Evolutionary conservation across 1,140 invertebrate species (phyloP), one percentile per base, ranked within the genome.

Genomic region (Halesus radiatus): DNA sequence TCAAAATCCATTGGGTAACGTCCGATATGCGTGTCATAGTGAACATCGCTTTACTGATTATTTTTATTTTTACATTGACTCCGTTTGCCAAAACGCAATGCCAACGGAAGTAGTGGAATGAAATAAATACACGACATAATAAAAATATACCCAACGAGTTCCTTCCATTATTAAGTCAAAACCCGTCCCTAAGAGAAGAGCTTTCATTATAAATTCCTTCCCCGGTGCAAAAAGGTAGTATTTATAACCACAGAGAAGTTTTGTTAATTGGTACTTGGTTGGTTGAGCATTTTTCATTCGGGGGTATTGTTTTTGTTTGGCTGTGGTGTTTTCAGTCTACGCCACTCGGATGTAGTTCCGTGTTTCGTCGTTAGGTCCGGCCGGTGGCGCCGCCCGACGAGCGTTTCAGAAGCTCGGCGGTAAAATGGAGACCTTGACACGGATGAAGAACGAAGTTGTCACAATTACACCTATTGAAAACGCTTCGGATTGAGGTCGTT

Each of bases 371-470:
- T 15, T 16, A 29, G 29, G 62, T 29, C 29, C 68, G 50, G 18
- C 22, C 52, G 20, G 74, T 76, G 56, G 74, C 74, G 74, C 56
- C 74, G 74, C 60, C 18, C 13, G 0, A 10, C 74, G 74, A 10
- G 58, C 29, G 52, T 23, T 20, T 37, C 32, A 18, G 74, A 76
- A 76, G 32, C 58, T 76, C 58, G 16, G 1, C n/a, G 22, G 26
- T 29, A 64, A 64, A 64, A 76, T 76, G 74, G 37, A 29, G 60
- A 76, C 74, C 74, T 76, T 76, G 74, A 64, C 74, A 76, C 32
- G 58, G 50, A 76, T 76, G 54, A 76, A 72, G 68, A 76, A 76
- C 64, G 54, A 76, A 72, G 68, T 72, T 72, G 68, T 72, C 68
- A 53, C 68, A 72, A 52, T 45, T 45, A 45, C 37, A 13, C 37